These are phyloP conservation scores for Tenebrosternarchus preto DNA, from an alignment of 2,113 vertebrate species.

Conservation along the genomic window DNA sequence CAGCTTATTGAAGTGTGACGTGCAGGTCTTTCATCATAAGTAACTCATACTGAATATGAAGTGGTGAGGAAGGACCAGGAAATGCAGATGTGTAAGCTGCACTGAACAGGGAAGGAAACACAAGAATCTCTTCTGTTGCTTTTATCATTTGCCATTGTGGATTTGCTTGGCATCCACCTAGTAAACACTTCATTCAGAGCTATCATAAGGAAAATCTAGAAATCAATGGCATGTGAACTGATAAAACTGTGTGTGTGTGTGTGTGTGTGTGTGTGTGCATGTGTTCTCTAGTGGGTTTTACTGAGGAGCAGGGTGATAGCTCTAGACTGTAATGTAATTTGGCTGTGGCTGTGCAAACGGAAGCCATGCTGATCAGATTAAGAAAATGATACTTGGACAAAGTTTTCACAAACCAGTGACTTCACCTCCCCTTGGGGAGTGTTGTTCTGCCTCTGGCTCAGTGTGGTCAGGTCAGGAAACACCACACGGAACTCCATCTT, in stretches of 20 bases:
- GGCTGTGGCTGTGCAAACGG: constrained; percentile 51
- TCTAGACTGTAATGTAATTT: constrained; percentile 54
- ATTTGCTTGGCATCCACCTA: constrained; percentile 28
- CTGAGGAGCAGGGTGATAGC: constrained; percentile 42
- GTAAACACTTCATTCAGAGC: constrained; percentile 33
- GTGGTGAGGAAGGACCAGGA: background rate
- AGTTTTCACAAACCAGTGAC: constrained; percentile 48
- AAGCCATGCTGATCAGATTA: constrained; percentile 58
- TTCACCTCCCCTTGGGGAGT: constrained; percentile 36
- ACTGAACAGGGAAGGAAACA: background rate
- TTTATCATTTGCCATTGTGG: background rate
- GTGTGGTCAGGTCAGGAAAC: background rate
- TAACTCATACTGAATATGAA: background rate
- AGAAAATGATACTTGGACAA: constrained; percentile 44
- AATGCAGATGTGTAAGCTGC: background rate
- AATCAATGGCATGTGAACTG: constrained; percentile 46
- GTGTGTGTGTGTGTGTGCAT: constrained; percentile 10
- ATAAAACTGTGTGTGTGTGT: constrained; percentile 43
- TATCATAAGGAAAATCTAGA: constrained; percentile 44
- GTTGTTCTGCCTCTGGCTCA: constrained; percentile 14
- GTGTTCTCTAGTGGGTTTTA: background rate
- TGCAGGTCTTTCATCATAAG: background rate
- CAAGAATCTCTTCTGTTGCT: background rate
- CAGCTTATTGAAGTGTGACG: constrained; percentile 20
- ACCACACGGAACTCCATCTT: background rate